A percentile compares a stretch with the other conserved stretches of the same genome.
Conservation (phyloP, 2,888 invertebrate genomes). For the Zaprionus bogoriensis region DNA sequence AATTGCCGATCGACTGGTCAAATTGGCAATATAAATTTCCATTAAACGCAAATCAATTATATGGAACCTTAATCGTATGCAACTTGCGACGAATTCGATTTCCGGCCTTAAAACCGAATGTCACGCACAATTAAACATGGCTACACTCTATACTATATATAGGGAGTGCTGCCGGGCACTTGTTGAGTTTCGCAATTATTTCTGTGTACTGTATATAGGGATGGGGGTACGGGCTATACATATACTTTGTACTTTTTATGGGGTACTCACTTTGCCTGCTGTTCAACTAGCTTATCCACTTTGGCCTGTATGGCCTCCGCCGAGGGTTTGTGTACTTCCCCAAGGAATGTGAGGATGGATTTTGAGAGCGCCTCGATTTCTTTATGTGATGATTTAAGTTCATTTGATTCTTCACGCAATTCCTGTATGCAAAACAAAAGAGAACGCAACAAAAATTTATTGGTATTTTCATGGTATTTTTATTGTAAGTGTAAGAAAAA, state of each 20-base stretch:
- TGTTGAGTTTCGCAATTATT: conserved; percentile 9
- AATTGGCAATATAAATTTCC: conserved; percentile 46
- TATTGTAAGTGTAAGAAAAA: neutral
- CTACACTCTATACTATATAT: conserved; percentile 12
- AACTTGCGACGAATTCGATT: conserved; percentile 51
- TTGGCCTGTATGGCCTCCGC: conserved; percentile 88
- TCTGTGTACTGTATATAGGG: too few relatives aligned
- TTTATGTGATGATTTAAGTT: conserved; percentile 87
- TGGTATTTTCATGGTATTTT: too few relatives aligned
- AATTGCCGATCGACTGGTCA: conserved; percentile 37
- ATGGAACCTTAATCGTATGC: conserved; percentile 38
- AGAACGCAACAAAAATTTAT: neutral
- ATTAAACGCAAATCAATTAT: conserved; percentile 59
- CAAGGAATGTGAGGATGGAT: conserved; percentile 88
- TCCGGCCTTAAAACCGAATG: conserved; percentile 55
- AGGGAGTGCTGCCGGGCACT: conserved; percentile 15
- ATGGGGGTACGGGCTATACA: neutral
- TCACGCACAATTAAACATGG: conserved; percentile 32
- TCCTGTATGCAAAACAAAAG: conserved; percentile 84
- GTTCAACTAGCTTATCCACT: conserved; percentile 87
- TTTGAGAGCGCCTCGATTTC: conserved; percentile 88
- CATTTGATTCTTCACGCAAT: conserved; percentile 88
- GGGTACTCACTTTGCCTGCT: conserved; percentile 86
- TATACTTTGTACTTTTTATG: neutral
- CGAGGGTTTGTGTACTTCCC: conserved; percentile 87